Evolutionary conservation across 2,113 vertebrate genomes (phyloP), one percentile per base, ranked within the genome.

Genomic region (Eidolon helvum): DNA sequence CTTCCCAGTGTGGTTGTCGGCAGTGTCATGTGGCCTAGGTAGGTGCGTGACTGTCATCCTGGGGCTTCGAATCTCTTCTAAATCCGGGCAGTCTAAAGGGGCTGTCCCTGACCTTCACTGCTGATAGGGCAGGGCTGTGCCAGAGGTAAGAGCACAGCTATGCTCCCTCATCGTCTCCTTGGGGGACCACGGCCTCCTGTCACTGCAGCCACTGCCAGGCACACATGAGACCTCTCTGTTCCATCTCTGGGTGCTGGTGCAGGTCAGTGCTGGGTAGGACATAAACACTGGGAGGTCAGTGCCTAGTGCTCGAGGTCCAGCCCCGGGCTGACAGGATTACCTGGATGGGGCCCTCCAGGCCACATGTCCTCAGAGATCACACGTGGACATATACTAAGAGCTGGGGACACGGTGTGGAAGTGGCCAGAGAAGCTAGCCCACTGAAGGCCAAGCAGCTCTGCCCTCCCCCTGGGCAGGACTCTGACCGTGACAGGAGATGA

Each of bases 11-110:
- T 65, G 40, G 28, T 57, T 69, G 71, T 40, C 50, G 9, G 11
- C 0, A 1, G 28, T 33, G 14, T 40, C 7, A 0, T 38, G 40
- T 55, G 38, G 26, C 61, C 72, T 63, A 19, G 30, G 2, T 26
- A 6, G 10, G 33, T 24, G 33, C n/a, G 14, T 18, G 38, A 2
- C 15, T n/a, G 3, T 88, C 11, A 15, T 55, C 75, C 69, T 7
- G 10, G 65, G 48, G 22, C 63, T 95, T 35, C 83, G 90, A 79
- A 4, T 89, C n/a, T 45, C 69, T 59, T 66, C 59, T 3, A 3
- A 24, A 43, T 50, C 22, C 35, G 19, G 53, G 66, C 40, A 71
- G 10, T 72, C 2, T 0, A 50, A n/a, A 26, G 59, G 59, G 24
- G 83, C 57, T 45, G 35, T 15, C 55, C n/a, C n/a, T 48, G 59